Conservation (phyloP, 2,797 vertebrate genomes). For the Melanotaenia parkinsoni region DNA sequence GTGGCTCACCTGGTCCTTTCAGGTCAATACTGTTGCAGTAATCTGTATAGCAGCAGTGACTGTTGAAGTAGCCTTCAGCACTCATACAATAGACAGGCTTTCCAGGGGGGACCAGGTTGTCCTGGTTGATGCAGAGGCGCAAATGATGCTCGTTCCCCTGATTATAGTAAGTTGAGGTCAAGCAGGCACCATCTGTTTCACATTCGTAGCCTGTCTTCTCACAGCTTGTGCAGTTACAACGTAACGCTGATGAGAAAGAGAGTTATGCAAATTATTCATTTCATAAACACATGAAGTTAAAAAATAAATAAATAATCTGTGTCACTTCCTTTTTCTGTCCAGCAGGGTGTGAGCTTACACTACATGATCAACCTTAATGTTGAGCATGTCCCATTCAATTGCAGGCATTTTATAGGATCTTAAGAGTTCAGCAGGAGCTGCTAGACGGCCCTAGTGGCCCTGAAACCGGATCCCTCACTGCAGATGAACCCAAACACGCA, state of each 20-base stretch:
- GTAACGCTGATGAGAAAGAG: constrained; percentile 76
- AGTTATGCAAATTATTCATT: constrained; percentile 4
- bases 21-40: constrained; percentile 96
- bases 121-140: constrained; percentile 90
- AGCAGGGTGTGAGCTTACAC: constrained; percentile 63
- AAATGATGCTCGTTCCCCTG: constrained; percentile 88
- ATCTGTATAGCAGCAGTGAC: constrained; percentile 95
- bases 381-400: constrained; percentile 30
- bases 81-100: constrained; percentile 97
- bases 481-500: constrained; percentile 84
- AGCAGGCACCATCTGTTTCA: constrained; percentile 96
- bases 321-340: constrained; percentile 22
- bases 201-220: constrained; percentile 90
- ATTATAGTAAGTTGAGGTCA: constrained; percentile 92
- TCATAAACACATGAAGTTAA: background rate
- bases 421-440: constrained; percentile 61
- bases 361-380: constrained; percentile 10
- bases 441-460: constrained; percentile 74
- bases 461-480: constrained; percentile 84
- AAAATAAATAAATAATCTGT: accelerated
- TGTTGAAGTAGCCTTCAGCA: constrained; percentile 92
- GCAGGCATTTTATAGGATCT: constrained; percentile 52
- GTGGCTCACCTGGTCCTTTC: constrained; percentile 89
- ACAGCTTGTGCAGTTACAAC: constrained; percentile 93
- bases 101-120: constrained; percentile 89